Base-by-base conservation (phyloP, 2,888 invertebrate genomes). In the Rhimphoctona megacephalus region DNA sequence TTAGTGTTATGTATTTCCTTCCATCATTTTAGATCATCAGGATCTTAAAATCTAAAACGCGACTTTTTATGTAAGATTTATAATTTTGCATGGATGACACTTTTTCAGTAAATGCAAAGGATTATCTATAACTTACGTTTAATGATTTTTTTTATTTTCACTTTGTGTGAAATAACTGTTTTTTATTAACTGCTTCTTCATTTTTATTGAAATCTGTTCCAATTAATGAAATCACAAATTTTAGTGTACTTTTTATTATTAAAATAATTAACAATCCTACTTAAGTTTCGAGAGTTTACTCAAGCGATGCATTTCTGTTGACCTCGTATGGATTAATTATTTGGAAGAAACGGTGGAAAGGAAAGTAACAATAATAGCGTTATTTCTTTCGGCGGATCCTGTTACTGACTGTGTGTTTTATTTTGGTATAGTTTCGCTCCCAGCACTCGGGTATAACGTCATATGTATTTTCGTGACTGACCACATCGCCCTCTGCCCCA, bases 381-480 rank as follows among this genome's bases (percentile, higher is more conserved):
- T 61, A 14, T 46, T 70, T 80, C 33, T 36, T 72, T 80, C 57
- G 19, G 22, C 54, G 52, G 57, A 30, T 80, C 14, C 67, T n/a
- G 61, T 61, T 61, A 72, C 46, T 36, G 33, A 22, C 39, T 11
- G 64, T 80, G 67, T 14, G 57, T 74, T 80, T 80, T 84, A 84
- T 84, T 80, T 80, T 57, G 46, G 74, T 74, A 67, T 49, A 80
- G 39, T 78, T 67, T 39, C 49, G 7, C 64, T 73, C 14, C 14
- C 39, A n/a, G 39, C 14, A 17, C 61, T 22, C 73, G 57, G 36
- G 43, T 22, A 67, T 73, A 81, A 81, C 85, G 85, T 85, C 85
- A 85, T 79, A 85, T 82, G 82, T 85, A 85, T 85, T 85, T 85
- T 82, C 78, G 85, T 61, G 73, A 46, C 66, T 80, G 85, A 85